Percentiles rank a stretch among this genome's conserved stretches.
phyloP scores from a whole-genome alignment of 2,888 invertebrate genomes.

The Orgyia antiqua region DNA sequence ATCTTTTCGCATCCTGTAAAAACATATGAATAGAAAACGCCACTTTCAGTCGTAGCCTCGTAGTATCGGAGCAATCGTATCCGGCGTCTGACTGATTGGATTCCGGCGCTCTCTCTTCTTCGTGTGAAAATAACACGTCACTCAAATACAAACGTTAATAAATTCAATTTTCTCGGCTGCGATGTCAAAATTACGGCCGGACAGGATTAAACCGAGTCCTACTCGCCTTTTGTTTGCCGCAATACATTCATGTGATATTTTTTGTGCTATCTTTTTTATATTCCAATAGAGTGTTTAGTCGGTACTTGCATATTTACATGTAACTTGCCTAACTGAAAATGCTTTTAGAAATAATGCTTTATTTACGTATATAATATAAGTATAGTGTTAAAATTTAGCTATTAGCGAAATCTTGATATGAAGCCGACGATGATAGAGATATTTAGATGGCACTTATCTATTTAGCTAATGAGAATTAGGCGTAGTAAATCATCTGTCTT shows the following conservation, averaged over 20 bases:
- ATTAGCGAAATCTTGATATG: too few species aligned
- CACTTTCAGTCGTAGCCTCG: constrained; percentile 49
- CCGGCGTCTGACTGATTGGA: constrained; percentile 68
- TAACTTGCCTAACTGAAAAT: too few species aligned
- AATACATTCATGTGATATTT: constrained; percentile 49
- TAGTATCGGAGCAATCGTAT: constrained; percentile 43
- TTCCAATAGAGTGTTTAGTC: too few species aligned
- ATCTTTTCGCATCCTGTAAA: constrained; percentile 16
- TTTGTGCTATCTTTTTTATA: constrained; percentile 26
- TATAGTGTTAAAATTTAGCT: too few species aligned
- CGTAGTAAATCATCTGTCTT: too few species aligned
- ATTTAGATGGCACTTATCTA: too few species aligned
- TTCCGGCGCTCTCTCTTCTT: constrained; percentile 50
- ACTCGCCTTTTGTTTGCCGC: constrained; percentile 69
- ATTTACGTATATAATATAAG: too few species aligned
- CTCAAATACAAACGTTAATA: constrained; percentile 75
- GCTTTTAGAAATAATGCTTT: too few species aligned
- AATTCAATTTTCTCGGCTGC: constrained; percentile 72
- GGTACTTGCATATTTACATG: too few species aligned
- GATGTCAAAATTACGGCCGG: constrained; percentile 63
- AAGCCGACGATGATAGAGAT: too few species aligned
- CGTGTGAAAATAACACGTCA: constrained; percentile 77
- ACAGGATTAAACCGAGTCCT: constrained; percentile 69
- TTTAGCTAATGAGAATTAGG: too few species aligned
- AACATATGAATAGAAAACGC: constrained; percentile 46